These are phyloP conservation scores for Nothocercus julius DNA, from an alignment of 2,113 vertebrate species.

Conservation along the genomic window DNA sequence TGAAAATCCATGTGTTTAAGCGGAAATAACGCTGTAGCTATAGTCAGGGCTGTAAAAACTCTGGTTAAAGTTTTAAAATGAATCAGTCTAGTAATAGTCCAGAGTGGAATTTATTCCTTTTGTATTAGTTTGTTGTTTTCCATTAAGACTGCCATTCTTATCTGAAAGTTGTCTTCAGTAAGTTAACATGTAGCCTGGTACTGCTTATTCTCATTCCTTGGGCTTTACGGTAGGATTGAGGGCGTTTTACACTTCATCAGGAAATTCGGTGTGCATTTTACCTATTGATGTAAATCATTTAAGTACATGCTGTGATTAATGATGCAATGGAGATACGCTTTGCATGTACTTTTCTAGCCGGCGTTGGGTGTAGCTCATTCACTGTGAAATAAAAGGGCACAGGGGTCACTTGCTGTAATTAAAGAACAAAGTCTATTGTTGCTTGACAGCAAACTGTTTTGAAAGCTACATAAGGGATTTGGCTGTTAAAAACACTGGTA, in stretches of 20 bases:
- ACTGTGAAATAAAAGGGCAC: slow-evolving; percentile 76
- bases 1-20: slow-evolving; percentile 9
- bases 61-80: background rate
- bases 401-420: slow-evolving; percentile 81
- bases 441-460: slow-evolving; percentile 79
- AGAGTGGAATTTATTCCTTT: background rate
- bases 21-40: background rate
- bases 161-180: slow-evolving; percentile 30
- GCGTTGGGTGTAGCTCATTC: slow-evolving; percentile 75
- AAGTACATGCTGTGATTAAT: slow-evolving; percentile 72
- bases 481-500: slow-evolving; percentile 78
- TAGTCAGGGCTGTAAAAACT: background rate
- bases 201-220: slow-evolving; percentile 36
- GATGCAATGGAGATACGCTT: slow-evolving; percentile 55
- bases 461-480: slow-evolving; percentile 82
- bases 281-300: slow-evolving; percentile 56
- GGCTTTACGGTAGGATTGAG: background rate
- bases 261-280: slow-evolving; percentile 36
- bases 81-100: background rate
- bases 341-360: slow-evolving; percentile 31
- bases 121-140: background rate
- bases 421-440: slow-evolving; percentile 84
- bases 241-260: background rate
- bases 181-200: slow-evolving; percentile 28
- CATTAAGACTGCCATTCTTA: slow-evolving; percentile 27